A percentile compares a stretch with the other conserved stretches of the same genome.
Conservation (phyloP, 2,888 invertebrate species). For the Acrocera orbiculus region DNA sequence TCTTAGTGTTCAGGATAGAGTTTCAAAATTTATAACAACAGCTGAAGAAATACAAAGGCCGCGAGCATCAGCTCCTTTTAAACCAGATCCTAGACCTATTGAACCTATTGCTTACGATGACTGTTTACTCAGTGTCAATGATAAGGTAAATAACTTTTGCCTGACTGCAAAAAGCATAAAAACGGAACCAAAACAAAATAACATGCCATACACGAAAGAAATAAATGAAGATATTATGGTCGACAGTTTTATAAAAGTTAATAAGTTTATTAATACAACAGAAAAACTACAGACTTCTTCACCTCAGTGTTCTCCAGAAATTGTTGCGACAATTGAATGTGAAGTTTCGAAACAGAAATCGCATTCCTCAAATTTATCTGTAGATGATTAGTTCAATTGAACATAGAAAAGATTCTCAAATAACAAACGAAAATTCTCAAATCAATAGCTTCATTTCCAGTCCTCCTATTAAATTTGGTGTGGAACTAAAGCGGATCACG, state of each 20-base stretch:
- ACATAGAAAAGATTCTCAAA: slow-evolving; percentile 28
- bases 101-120: slow-evolving; percentile 30
- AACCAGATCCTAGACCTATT: slow-evolving; percentile 11
- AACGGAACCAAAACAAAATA: too few relatives aligned
- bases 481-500: slow-evolving; percentile 42
- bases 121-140: slow-evolving; percentile 42
- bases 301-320: slow-evolving; percentile 32
- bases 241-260: slow-evolving; percentile 45
- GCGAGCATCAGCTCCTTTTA: slow-evolving; percentile 24
- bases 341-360: too few relatives aligned
- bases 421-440: slow-evolving; percentile 20
- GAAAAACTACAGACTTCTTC: slow-evolving; percentile 33
- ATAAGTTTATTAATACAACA: slow-evolving; percentile 43
- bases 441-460: slow-evolving; percentile 15
- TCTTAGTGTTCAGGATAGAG: slow-evolving; percentile 50
- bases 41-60: slow-evolving; percentile 33
- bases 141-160: slow-evolving; percentile 47
- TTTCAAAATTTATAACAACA: slow-evolving; percentile 43
- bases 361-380: too few relatives aligned
- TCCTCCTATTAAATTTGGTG: slow-evolving; percentile 47
- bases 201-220: slow-evolving; percentile 14
- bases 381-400: slow-evolving; percentile 29
- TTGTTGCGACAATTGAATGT: slow-evolving; percentile 31
- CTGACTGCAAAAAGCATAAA: slow-evolving; percentile 41
- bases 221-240: slow-evolving; percentile 40